Percentiles rank a stretch among this genome's conserved stretches.
These are phyloP conservation scores for Protomyctophum bolini DNA, from an alignment of 2,113 vertebrate species.

Conservation along the genomic window DNA sequence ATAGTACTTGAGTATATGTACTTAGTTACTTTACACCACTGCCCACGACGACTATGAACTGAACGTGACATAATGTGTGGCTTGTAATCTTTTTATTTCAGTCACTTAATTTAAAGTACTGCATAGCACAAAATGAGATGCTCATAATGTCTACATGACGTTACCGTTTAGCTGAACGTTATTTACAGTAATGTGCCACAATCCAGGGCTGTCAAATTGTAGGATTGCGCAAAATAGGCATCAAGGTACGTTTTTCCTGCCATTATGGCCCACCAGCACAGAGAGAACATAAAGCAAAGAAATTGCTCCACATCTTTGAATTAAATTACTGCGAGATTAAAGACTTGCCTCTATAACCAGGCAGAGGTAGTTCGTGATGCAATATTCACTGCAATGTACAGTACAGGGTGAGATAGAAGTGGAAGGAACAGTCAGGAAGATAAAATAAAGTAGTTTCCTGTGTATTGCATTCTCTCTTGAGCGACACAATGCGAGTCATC, in stretches of 20 bases:
- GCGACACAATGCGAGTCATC: slow-evolving; percentile 23
- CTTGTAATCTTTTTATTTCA: slow-evolving; percentile 22
- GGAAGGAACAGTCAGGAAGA: not conserved
- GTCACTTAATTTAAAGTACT: slow-evolving; percentile 27
- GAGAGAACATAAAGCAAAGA: slow-evolving; percentile 46
- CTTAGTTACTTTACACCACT: too few relatives aligned
- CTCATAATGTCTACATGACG: slow-evolving; percentile 18
- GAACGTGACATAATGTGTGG: too few relatives aligned
- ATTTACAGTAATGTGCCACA: slow-evolving; percentile 45
- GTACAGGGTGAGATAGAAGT: not conserved
- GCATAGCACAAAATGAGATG: slow-evolving; percentile 42
- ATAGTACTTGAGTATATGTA: too few relatives aligned
- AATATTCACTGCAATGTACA: slow-evolving; percentile 3
- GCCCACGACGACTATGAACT: too few relatives aligned
- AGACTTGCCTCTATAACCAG: slow-evolving; percentile 1
- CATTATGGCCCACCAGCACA: slow-evolving; percentile 36
- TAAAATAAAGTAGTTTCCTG: slow-evolving; percentile 17
- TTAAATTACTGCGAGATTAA: slow-evolving; percentile 40
- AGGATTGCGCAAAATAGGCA: slow-evolving; percentile 46
- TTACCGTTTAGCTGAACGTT: slow-evolving; percentile 41
- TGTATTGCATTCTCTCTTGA: not conserved
- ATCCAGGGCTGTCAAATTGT: slow-evolving; percentile 53
- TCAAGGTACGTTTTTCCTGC: slow-evolving; percentile 43
- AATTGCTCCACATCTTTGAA: slow-evolving; percentile 21
- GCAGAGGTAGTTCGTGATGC: slow-evolving; percentile 25